A percentile compares a stretch with the other conserved stretches of the same genome.
Conservation (phyloP, 2,113 vertebrate genomes). For the Chelonoidis abingdonii region DNA sequence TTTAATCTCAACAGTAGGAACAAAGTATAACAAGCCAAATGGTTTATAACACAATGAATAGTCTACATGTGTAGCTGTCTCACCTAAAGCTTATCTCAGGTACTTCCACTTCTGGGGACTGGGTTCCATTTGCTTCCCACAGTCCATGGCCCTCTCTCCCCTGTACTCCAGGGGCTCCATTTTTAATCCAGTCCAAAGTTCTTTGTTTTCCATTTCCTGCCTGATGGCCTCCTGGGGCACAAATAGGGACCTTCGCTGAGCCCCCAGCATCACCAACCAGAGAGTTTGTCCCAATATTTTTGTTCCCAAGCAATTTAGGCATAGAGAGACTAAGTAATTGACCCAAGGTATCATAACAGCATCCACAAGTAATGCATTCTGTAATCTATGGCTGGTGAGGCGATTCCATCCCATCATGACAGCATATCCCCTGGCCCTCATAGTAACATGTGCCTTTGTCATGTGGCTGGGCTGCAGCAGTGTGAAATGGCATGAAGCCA, state of each 20-base stretch:
- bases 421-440: not conserved
- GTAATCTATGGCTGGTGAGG: not conserved
- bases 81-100: not conserved
- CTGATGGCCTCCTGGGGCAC: not conserved
- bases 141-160: not conserved
- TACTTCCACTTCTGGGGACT: not conserved
- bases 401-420: not conserved
- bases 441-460: fast-evolving
- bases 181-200: not conserved
- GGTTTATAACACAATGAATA: not conserved
- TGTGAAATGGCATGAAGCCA: not conserved
- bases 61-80: not conserved
- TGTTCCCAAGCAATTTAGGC: not conserved
- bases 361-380: not conserved
- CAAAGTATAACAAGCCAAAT: not conserved
- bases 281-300: not conserved
- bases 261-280: fast-evolving
- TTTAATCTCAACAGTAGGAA: not conserved
- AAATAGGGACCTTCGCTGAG: fast-evolving
- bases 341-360: not conserved
- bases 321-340: not conserved
- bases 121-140: not conserved
- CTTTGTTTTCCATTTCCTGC: not conserved
- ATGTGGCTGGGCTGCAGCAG: not conserved
- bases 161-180: not conserved